Percentiles rank a stretch among this genome's conserved stretches.
Evolutionary conservation across 2,888 invertebrate genomes (phyloP).

Genomic region (Diloba caeruleocephala): DNA sequence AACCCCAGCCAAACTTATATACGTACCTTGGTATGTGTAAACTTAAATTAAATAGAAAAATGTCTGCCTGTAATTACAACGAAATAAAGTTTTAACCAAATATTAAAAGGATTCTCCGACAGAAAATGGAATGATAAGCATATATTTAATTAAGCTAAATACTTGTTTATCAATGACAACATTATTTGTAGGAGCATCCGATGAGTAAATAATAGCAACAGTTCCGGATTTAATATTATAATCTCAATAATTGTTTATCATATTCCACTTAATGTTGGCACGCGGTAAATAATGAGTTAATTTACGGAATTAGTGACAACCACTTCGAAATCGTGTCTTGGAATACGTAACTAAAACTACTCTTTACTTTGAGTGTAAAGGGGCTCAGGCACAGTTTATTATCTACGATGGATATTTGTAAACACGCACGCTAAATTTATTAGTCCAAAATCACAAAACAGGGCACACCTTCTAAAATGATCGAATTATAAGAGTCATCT

Average conservation of each 20-base stretch:
- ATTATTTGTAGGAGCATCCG: constrained; percentile 3
- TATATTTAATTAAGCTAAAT: constrained; percentile 5
- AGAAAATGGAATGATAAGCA: constrained; percentile 3
- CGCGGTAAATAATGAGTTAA: neutral
- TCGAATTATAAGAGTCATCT: constrained; percentile 76
- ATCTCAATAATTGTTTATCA: constrained; percentile 2
- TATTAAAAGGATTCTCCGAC: constrained; percentile 11
- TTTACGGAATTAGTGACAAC: neutral
- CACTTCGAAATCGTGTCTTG: too few relatives aligned
- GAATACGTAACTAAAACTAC: neutral
- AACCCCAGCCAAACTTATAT: constrained; percentile 32
- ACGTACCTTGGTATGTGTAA: constrained; percentile 39
- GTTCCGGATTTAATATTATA: constrained; percentile 8
- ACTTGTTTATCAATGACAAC: constrained; percentile 11
- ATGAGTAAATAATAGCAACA: constrained; percentile 22
- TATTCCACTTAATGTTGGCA: constrained; percentile 2
- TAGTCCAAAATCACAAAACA: constrained; percentile 55
- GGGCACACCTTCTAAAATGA: constrained; percentile 58
- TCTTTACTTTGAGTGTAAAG: neutral
- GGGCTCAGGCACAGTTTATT: constrained; percentile 6
- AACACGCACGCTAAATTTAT: constrained; percentile 38
- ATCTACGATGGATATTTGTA: constrained; percentile 36
- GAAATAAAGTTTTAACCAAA: constrained; percentile 60
- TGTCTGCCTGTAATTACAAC: constrained; percentile 64
- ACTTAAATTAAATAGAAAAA: constrained; percentile 39